phyloP scores from a whole-genome alignment of 2,797 vertebrate genomes.

The Semotilus atromaculatus region DNA sequence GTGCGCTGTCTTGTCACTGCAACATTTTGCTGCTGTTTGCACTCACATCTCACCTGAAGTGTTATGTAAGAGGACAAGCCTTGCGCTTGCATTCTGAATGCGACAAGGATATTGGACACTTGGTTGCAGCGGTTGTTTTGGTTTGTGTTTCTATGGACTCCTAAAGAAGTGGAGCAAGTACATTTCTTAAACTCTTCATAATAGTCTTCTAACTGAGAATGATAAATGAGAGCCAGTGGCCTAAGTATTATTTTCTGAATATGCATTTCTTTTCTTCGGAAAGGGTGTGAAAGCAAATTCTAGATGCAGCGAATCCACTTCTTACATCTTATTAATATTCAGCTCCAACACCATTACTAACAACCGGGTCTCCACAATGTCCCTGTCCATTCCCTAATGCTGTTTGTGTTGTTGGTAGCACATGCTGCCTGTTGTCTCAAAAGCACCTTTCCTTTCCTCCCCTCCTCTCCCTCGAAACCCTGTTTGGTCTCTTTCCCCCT shows the following conservation, averaged over 20 bases:
- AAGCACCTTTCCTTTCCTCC: conserved; percentile 59
- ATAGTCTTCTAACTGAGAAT: conserved; percentile 3
- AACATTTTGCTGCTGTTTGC: conserved; percentile 48
- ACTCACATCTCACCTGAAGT: conserved; percentile 54
- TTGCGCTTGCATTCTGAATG: conserved; percentile 39
- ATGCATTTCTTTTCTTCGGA: background rate
- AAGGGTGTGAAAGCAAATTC: background rate
- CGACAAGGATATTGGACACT: conserved; percentile 39
- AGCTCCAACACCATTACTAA: conserved; percentile 22
- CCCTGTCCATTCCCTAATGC: conserved; percentile 10
- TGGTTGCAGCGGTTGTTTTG: conserved; percentile 21
- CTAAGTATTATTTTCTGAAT: background rate
- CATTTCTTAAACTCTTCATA: background rate
- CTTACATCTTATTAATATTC: background rate
- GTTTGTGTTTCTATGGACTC: background rate
- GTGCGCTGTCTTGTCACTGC: conserved; percentile 42
- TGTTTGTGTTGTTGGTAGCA: conserved; percentile 63
- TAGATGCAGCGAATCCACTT: background rate
- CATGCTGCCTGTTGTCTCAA: conserved; percentile 68
- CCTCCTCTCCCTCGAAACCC: conserved; percentile 26
- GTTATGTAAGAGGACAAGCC: conserved; percentile 31
- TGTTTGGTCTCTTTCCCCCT: conserved; percentile 68
- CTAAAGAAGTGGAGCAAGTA: background rate
- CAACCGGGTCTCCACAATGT: background rate
- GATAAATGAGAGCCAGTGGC: background rate